phyloP scores from a whole-genome alignment of 2,888 invertebrate species.

The Cheilosia scutellata region DNA sequence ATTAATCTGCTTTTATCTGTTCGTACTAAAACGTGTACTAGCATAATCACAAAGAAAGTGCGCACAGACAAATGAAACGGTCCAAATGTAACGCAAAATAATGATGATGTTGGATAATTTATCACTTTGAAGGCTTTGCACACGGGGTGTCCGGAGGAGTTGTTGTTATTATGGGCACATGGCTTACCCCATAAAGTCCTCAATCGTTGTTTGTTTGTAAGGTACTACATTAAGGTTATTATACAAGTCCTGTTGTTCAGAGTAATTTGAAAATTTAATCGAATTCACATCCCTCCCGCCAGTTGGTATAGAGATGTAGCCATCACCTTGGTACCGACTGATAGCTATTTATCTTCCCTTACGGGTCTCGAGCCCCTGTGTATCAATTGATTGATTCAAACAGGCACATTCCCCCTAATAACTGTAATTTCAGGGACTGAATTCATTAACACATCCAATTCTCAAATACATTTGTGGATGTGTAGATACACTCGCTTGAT shows the following conservation, averaged over 20 bases:
- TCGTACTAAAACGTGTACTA: constrained; percentile 24
- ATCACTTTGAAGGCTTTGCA: constrained; percentile 8
- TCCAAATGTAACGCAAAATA: constrained; percentile 38
- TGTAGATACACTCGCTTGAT: not conserved
- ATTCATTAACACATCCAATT: constrained; percentile 37
- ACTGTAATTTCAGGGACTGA: constrained; percentile 19
- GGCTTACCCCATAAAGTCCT: not conserved
- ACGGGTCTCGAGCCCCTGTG: not conserved
- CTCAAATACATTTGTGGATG: not conserved
- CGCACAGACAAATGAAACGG: constrained; percentile 2
- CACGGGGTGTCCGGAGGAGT: too few species aligned
- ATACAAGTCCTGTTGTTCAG: constrained; percentile 2
- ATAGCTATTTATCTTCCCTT: constrained; percentile 21
- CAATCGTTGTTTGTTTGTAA: constrained; percentile 5
- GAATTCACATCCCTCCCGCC: constrained; percentile 10
- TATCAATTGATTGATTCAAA: constrained; percentile 33
- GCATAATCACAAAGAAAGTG: not conserved
- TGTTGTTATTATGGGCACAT: not conserved
- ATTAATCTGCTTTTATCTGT: constrained; percentile 37
- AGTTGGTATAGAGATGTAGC: not conserved
- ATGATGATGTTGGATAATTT: constrained; percentile 58
- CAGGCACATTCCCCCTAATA: constrained; percentile 17
- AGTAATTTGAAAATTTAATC: constrained; percentile 59
- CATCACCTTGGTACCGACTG: not conserved
- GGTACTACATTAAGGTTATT: not conserved